Conservation (phyloP, 1,140 invertebrate species). For the Caenorhabditis latens region DNA sequence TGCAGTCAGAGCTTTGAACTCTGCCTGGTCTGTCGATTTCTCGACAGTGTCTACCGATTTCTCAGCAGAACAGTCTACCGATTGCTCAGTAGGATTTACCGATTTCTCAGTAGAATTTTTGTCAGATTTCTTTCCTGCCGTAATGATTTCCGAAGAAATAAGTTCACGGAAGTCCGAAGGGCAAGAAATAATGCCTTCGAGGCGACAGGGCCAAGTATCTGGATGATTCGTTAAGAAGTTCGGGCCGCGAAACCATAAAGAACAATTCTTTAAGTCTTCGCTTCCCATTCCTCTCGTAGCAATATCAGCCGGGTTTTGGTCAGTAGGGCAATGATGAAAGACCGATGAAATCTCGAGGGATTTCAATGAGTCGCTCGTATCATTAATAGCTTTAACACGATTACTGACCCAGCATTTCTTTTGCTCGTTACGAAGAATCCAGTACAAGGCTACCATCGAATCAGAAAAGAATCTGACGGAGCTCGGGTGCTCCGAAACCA, state of each 20-base stretch:
- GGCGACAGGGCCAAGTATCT: neutral
- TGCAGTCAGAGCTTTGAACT: no score
- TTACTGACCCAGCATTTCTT: neutral
- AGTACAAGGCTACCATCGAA: no score
- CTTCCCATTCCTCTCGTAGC: neutral
- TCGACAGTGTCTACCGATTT: neutral
- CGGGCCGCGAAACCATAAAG: neutral
- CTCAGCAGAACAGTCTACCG: neutral
- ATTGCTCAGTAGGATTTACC: neutral
- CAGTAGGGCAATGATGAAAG: neutral
- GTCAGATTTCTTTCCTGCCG: neutral
- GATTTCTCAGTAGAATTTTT: neutral
- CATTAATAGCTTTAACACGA: neutral
- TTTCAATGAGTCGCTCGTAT: neutral
- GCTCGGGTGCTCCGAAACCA: no score
- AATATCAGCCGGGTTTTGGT: neutral
- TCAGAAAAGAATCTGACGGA: no score
- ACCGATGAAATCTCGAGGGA: neutral
- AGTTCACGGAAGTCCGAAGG: neutral
- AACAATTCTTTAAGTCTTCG: neutral
- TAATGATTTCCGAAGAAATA: neutral
- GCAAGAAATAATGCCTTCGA: neutral
- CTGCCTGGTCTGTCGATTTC: no score
- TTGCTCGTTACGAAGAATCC: neutral
- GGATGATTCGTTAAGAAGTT: neutral